Evolutionary conservation across 2,888 invertebrate species (phyloP).

Genomic region (Phengaris alcon): DNA sequence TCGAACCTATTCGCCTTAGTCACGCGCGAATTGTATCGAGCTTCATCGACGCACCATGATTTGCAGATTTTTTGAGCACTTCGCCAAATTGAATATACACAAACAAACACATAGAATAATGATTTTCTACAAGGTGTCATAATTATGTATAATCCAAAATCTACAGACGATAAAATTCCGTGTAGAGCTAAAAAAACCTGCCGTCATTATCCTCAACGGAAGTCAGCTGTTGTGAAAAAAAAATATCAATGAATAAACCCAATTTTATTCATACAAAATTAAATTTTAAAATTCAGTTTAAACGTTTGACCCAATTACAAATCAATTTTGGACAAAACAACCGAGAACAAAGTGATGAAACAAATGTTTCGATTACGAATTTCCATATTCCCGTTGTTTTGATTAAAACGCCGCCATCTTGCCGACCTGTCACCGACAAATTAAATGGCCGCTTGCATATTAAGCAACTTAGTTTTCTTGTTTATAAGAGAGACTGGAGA

Average conservation of each 20-base stretch:
- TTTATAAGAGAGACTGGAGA: background rate
- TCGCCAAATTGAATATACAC: too few relatives aligned
- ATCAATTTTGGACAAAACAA: slow-evolving; percentile 3
- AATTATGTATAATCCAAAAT: too few relatives aligned
- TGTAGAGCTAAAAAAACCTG: too few relatives aligned
- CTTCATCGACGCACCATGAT: too few relatives aligned
- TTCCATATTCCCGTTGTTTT: slow-evolving; percentile 12
- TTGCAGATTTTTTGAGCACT: too few relatives aligned
- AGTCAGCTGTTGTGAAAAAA: too few relatives aligned
- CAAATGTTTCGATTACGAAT: slow-evolving; percentile 13
- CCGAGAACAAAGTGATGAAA: slow-evolving; percentile 2
- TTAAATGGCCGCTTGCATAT: slow-evolving; percentile 5
- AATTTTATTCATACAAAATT: background rate
- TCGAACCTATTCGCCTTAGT: too few relatives aligned
- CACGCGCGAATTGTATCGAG: too few relatives aligned
- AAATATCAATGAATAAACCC: background rate
- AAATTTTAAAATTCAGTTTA: background rate
- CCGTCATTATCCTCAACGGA: too few relatives aligned
- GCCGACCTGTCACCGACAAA: slow-evolving; percentile 16
- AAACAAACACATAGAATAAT: too few relatives aligned
- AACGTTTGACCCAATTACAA: background rate
- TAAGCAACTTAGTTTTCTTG: background rate
- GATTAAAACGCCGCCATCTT: slow-evolving; percentile 12
- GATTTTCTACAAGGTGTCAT: too few relatives aligned
- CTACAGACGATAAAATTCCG: too few relatives aligned